Percentiles rank a stretch among this genome's conserved stretches.
phyloP scores from a whole-genome alignment of 2,113 vertebrate genomes.

The Sinocyclocheilus maitianheensis region DNA sequence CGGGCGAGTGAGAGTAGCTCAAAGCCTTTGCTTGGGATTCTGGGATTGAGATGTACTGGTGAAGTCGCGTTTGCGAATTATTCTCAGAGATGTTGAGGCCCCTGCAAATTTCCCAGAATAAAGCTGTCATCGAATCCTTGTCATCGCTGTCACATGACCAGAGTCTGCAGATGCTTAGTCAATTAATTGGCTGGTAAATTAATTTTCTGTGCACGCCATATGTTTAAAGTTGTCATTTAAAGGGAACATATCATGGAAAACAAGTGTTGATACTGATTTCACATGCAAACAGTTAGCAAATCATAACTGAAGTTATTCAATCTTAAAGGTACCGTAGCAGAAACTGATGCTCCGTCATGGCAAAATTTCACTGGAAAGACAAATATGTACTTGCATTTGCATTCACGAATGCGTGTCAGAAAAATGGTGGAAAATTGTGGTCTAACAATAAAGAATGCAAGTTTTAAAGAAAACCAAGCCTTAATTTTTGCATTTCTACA shows the following conservation, averaged over 20 bases:
- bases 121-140: conserved; percentile 25
- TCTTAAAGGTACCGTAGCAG: not conserved
- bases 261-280: conserved; percentile 29
- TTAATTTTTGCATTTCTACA: not conserved
- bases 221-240: conserved; percentile 41
- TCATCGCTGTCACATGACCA: conserved; percentile 32
- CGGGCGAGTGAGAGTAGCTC: not conserved
- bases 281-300: conserved; percentile 16
- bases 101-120: conserved; percentile 22
- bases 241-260: conserved; percentile 5
- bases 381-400: not conserved
- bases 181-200: conserved; percentile 40
- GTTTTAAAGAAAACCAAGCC: not conserved
- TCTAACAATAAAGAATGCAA: not conserved
- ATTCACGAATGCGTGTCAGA: not conserved
- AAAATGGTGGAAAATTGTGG: not conserved
- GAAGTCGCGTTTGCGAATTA: not conserved
- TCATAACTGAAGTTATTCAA: not conserved
- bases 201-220: conserved; percentile 33
- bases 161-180: conserved; percentile 41
- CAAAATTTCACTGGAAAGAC: not conserved
- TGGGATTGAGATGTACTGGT: not conserved
- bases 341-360: not conserved
- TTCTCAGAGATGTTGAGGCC: not conserved
- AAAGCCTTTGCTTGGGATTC: not conserved